Conservation (phyloP, 2,797 vertebrate species). For the Hydrocynus forskahlii region DNA sequence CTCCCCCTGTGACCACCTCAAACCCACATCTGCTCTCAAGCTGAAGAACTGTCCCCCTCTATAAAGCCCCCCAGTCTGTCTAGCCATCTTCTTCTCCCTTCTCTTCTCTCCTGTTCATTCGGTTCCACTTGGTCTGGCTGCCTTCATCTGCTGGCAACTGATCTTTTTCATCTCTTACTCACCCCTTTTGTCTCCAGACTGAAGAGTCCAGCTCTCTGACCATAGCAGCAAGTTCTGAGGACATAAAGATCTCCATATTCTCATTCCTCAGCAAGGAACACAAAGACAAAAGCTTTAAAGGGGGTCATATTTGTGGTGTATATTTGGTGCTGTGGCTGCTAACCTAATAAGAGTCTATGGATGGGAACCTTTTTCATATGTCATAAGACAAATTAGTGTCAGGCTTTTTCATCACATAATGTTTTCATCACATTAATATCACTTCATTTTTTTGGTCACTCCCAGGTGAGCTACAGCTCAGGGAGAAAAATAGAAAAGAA, state of each 20-base stretch:
- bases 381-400: too few relatives aligned
- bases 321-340: too few relatives aligned
- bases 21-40: constrained; percentile 28
- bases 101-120: background rate
- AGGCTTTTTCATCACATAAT: too few relatives aligned
- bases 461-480: too few relatives aligned
- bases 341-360: too few relatives aligned
- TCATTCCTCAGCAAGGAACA: background rate
- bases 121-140: background rate
- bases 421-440: too few relatives aligned
- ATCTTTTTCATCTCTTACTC: background rate
- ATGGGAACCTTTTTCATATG: too few relatives aligned
- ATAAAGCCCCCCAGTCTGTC: background rate
- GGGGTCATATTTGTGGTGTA: too few relatives aligned
- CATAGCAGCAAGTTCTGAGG: too few relatives aligned
- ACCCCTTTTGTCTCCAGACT: background rate
- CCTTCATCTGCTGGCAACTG: background rate
- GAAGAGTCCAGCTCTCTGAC: background rate
- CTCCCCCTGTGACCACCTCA: constrained; percentile 27
- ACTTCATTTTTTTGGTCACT: too few relatives aligned
- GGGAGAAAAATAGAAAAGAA: too few relatives aligned
- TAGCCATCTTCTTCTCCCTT: background rate
- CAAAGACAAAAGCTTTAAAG: too few relatives aligned
- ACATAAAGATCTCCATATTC: background rate
- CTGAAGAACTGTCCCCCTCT: background rate